phyloP scores from a whole-genome alignment of 1,140 invertebrate genomes.

The Semibalanus balanoides region DNA sequence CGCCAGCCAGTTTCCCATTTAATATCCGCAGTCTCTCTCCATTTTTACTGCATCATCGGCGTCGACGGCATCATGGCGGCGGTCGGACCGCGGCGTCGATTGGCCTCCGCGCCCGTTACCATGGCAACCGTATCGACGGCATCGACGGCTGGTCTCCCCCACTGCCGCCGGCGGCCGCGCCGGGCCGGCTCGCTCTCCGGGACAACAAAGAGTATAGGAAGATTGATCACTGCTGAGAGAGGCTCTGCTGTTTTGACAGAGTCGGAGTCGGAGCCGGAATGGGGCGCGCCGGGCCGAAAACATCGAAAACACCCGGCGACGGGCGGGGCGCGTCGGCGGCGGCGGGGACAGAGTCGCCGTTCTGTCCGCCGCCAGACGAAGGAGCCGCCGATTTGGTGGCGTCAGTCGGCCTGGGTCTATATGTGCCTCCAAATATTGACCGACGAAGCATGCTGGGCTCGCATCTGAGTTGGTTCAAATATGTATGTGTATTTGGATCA shows the following conservation, averaged over 20 bases:
- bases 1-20: no score
- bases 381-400: no score
- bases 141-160: neutral
- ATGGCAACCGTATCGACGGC: constrained; percentile 1
- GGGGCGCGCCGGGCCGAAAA: no score
- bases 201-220: neutral
- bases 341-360: no score
- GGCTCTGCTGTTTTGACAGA: neutral
- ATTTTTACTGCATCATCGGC: neutral
- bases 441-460: no score
- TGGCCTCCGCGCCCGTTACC: neutral
- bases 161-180: no score
- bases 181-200: neutral
- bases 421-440: no score
- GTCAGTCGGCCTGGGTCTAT: no score
- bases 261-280: neutral
- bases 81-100: neutral
- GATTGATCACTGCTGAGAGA: neutral
- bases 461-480: no score
- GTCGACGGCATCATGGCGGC: neutral
- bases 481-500: no score
- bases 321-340: no score
- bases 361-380: no score
- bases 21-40: neutral
- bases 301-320: neutral